Base-by-base conservation (phyloP, 2,888 invertebrate species). In the Anodontia alba region DNA sequence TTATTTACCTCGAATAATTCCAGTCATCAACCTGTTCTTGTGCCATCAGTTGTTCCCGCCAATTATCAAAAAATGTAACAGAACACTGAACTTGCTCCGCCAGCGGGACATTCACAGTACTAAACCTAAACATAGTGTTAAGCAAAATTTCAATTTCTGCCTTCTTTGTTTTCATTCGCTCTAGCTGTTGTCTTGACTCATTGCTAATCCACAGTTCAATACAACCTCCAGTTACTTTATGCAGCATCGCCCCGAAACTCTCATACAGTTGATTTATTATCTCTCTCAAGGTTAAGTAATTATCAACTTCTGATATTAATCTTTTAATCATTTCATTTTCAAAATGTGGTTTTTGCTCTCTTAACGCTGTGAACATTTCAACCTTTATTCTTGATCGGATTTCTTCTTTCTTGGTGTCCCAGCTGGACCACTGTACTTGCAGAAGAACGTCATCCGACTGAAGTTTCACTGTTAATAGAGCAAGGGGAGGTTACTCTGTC, bases 341-440 rank as follows among this genome's bases (percentile, higher is more conserved):
- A 57, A 57, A 57, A 8, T 10, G 7, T 3, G 23, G 26, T 57
- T 29, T 26, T 8, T 29, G 3, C 20, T 57, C 29, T 3, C 20
- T 29, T 17, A 57, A 29, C 26, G 57, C 26, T 8, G 57, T 26
- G 3, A 3, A 5, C 7, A 57, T 57, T 57, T 57, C 57, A 23
- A 57, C 23, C 29, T 57, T 57, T 26, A 57, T 57, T 57, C 57
- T 23, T 29, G 57, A 57, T 10, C 57, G 57, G 17, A 57, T 57
- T 57, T 29, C 29, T 57, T 57, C 57, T 17, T 57, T 57, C 57
- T 57, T 57, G 3, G 10, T 26, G 26, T 57, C 57, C 57, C 57
- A 57, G 57, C 29, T 57, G 7, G 57, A 57, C 57, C 57, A 57
- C 7, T 57, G 26, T 17, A 57, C 15, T 29, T 57, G 3, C 5